These are phyloP conservation scores for Diploptera punctata DNA, from an alignment of 2,888 invertebrate genomes.

Conservation along the genomic window DNA sequence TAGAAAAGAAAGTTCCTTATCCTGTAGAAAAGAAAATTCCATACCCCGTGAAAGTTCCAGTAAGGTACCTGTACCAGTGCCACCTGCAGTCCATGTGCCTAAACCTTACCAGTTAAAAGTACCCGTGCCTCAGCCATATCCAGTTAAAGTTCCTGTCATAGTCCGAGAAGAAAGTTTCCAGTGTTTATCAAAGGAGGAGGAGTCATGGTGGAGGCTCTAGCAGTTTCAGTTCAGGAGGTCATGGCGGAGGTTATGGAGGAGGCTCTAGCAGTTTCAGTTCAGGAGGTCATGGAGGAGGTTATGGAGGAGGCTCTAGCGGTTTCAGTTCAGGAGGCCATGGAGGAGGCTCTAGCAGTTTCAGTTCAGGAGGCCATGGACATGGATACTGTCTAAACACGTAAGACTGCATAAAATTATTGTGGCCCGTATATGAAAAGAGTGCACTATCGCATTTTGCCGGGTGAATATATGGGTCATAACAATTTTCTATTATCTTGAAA, in stretches of 20 bases:
- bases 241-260: neutral
- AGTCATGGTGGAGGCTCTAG: neutral
- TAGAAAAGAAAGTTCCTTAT: conserved; percentile 5
- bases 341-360: too few relatives aligned
- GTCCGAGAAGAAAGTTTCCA: neutral
- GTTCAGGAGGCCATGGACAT: too few relatives aligned
- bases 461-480: too few relatives aligned
- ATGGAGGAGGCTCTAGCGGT: too few relatives aligned
- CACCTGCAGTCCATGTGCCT: neutral
- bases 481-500: too few relatives aligned
- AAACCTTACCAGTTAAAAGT: neutral
- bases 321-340: too few relatives aligned
- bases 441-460: too few relatives aligned
- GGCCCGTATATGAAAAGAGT: too few relatives aligned
- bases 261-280: too few relatives aligned
- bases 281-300: too few relatives aligned
- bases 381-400: too few relatives aligned
- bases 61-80: neutral
- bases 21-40: neutral
- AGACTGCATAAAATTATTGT: too few relatives aligned
- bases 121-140: neutral
- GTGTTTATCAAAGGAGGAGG: neutral
- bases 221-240: neutral
- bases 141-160: neutral
- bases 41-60: conserved; percentile 3